Base-by-base conservation (phyloP, 2,113 vertebrate genomes). In the Gavialis gangeticus region DNA sequence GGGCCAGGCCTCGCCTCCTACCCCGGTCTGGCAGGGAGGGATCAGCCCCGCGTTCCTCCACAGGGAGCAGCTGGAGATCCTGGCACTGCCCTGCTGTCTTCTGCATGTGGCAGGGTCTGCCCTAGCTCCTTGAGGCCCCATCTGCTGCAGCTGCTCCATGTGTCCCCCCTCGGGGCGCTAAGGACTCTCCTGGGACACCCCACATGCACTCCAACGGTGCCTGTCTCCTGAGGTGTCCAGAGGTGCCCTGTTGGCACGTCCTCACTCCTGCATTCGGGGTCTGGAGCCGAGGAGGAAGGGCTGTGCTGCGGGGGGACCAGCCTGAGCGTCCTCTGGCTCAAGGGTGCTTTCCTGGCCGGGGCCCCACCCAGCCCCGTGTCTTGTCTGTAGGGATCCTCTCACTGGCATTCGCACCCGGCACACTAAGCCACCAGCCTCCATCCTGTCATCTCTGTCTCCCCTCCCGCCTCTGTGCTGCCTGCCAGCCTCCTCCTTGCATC, bases 401-500 rank as follows among this genome's bases (percentile, higher is more conserved):
- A 3, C 46, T 46, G 46, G 46, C 46, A 9, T 46, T 46, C 46
- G 7, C 46, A 46, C 46, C 46, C 46, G 46, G 46, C 46, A 46
- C 46, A 9, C 46, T 9, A 9, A 9, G 46, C 46, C 46, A 46
- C 8, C 46, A 9, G 7, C 46, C 46, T 46, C 46, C 46, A 9
- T 46, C 46, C 46, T 46, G 46, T 46, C 46, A 46, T 46, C 46
- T 46, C 46, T 9, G 9, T 46, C 46, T 46, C 46, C 46, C 46
- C 46, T 80, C 27, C 77, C 1, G 1, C 1, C 0, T 46, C 46
- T 34, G 16, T 1, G 1, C 73, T 37, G 15, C 57, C 34, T 59
- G 37, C 71, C 82, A 69, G 75, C 73, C 81, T 85, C 71, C 63
- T 91, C 87, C 76, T 92, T 87, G 92, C 94, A 94, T 96, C 93